Base-by-base conservation (phyloP, 2,888 invertebrate species). In the Chloroclystis v-ata region DNA sequence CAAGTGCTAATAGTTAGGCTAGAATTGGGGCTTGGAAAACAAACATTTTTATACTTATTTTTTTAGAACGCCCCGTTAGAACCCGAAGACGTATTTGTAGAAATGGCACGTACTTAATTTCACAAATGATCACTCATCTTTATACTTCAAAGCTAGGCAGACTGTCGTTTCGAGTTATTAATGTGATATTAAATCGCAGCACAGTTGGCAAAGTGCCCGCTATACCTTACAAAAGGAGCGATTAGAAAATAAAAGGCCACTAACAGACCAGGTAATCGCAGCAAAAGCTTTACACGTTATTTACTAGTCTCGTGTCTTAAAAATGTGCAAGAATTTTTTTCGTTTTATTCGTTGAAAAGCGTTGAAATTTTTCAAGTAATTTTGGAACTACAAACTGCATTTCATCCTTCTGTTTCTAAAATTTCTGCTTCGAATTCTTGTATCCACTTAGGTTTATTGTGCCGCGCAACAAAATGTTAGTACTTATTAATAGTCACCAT, bases 161-260 rank as follows among this genome's bases (percentile, higher is more conserved):
- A 46, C 42, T 46, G 40, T 44, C 48, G 32, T 38, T 44, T 42
- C 28, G 30, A 47, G 51, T 54, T 57, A 64, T 64, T 61, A 63
- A 65, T 63, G 56, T 54, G 45, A 49, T 52, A 60, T 62, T 65
- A 60, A 54, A 54, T 20, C 52, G 49, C 44, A 39, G 49, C 49
- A 32, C 47, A 43, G 52, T 56, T 66, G 63, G 63, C 61, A 48
- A 40, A 16, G 30, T 49, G 61, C 65, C 60, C 48, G 48, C 47
- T 54, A 53, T 56, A 53, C 55, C 54, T 59, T 49, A 47, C 49
- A 28, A 47, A 48, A 53, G 41, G 41, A 39, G 29, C 47, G 52
- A 56, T 58, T 54, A 56, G 49, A 55, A 58, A 54, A 48, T 52
- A 45, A 43, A 50, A 49, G 13, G 25, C 35, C 32, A 41, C 39